Conservation (phyloP, 2,797 vertebrate species). For the Sebastes hubbsi region DNA sequence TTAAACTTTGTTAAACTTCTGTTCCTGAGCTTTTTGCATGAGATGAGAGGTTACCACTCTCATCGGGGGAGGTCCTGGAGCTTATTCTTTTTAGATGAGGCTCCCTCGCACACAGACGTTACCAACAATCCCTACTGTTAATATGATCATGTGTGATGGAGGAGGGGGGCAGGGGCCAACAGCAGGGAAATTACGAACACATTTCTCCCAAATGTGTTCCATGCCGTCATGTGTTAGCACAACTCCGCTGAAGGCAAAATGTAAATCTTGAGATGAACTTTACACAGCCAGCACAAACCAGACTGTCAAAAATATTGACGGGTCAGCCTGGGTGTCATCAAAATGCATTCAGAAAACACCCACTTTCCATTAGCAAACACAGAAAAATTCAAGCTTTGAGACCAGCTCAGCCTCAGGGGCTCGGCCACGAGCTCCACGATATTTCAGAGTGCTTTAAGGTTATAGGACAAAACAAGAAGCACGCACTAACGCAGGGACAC, state of each 20-base stretch:
- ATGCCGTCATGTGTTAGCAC: slow-evolving; percentile 71
- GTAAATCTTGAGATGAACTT: slow-evolving; percentile 60
- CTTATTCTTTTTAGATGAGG: slow-evolving; percentile 30
- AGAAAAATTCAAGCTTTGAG: slow-evolving; percentile 39
- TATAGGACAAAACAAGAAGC: neutral
- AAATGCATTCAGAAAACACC: slow-evolving; percentile 46
- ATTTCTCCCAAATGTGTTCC: slow-evolving; percentile 73
- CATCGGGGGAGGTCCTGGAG: slow-evolving; percentile 39
- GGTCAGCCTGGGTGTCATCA: slow-evolving; percentile 44
- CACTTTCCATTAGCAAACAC: slow-evolving; percentile 59
- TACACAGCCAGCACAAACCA: slow-evolving; percentile 50
- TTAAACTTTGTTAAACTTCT: slow-evolving; percentile 19
- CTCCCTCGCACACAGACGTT: slow-evolving; percentile 25
- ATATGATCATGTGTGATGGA: slow-evolving; percentile 50
- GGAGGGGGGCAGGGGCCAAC: slow-evolving; percentile 13
- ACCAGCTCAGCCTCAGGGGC: neutral
- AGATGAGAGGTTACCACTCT: slow-evolving; percentile 38
- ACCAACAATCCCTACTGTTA: slow-evolving; percentile 55
- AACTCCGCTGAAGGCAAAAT: slow-evolving; percentile 53
- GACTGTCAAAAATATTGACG: slow-evolving; percentile 53
- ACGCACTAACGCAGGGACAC: neutral
- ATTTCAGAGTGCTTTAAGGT: neutral
- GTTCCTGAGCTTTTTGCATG: slow-evolving; percentile 16
- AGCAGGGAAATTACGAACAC: slow-evolving; percentile 68
- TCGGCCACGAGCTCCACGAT: neutral